These are phyloP conservation scores for Erpetoichthys calabaricus DNA, from an alignment of 2,797 vertebrate genomes.

Conservation along the genomic window DNA sequence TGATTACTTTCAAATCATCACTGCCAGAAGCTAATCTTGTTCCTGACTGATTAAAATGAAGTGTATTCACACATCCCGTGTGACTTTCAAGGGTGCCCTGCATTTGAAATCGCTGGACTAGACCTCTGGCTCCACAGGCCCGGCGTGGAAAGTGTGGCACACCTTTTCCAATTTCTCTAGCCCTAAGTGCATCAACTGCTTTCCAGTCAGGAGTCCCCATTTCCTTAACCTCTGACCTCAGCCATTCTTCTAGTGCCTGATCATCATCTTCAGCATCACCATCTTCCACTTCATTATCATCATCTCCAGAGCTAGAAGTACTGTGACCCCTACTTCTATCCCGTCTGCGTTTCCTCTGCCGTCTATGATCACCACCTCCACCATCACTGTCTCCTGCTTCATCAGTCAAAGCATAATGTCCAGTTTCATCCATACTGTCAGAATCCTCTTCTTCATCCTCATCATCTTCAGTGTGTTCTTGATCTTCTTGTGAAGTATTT, in stretches of 20 bases:
- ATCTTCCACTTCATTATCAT: constrained; percentile 51
- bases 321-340: constrained; percentile 43
- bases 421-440: constrained; percentile 89
- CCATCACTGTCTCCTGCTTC: constrained; percentile 29
- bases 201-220: constrained; percentile 64
- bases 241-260: constrained; percentile 80
- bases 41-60: constrained; percentile 92
- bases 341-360: constrained; percentile 27
- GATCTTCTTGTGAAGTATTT: too few relatives aligned
- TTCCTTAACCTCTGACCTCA: constrained; percentile 67
- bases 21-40: constrained; percentile 87
- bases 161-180: constrained; percentile 63
- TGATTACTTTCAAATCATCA: constrained; percentile 81
- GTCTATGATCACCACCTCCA: not conserved
- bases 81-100: constrained; percentile 82
- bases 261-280: constrained; percentile 71
- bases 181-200: constrained; percentile 65
- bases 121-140: constrained; percentile 75
- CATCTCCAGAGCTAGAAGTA: constrained; percentile 64
- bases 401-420: constrained; percentile 73
- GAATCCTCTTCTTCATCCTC: constrained; percentile 74
- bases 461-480: not conserved
- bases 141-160: constrained; percentile 66
- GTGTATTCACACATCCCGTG: constrained; percentile 87
- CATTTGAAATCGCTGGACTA: constrained; percentile 78